phyloP scores from a whole-genome alignment of 2,888 invertebrate species.

The Lepidonotus clava region DNA sequence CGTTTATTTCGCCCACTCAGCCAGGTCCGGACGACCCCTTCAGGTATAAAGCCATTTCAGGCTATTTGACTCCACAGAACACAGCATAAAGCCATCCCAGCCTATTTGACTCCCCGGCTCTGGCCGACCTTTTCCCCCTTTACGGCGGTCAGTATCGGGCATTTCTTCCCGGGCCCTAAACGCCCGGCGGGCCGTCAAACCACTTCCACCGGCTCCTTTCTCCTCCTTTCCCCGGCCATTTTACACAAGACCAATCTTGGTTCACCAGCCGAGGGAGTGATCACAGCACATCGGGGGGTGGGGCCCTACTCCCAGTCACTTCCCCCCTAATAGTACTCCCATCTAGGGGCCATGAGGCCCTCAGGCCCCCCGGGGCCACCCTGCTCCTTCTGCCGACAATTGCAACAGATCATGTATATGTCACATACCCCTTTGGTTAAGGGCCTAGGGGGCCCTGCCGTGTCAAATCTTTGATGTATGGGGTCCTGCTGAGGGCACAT shows the following conservation, averaged over 20 bases:
- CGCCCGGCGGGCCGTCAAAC: neutral
- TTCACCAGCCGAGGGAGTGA: neutral
- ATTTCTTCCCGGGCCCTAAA: neutral
- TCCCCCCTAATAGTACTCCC: constrained; percentile 19
- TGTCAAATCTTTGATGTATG: constrained; percentile 42
- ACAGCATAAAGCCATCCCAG: neutral
- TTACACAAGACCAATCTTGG: constrained; percentile 26
- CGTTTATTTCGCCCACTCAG: no score
- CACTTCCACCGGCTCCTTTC: neutral
- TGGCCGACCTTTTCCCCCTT: neutral
- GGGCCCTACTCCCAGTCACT: constrained; percentile 5
- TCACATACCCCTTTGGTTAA: constrained; percentile 33
- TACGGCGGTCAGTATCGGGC: neutral
- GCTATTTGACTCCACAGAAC: neutral
- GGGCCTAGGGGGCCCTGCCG: constrained; percentile 16
- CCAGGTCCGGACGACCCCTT: neutral
- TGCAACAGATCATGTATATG: constrained; percentile 43
- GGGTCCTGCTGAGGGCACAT: neutral
- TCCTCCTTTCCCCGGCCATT: constrained; percentile 23
- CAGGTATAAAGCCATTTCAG: neutral
- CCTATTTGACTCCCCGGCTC: neutral
- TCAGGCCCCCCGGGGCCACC: neutral
- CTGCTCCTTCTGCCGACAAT: constrained; percentile 2
- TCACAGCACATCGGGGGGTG: constrained; percentile 19
- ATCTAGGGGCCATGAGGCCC: constrained; percentile 26